Percentiles rank a stretch among this genome's conserved stretches.
These are phyloP conservation scores for Aleiodes testaceus DNA, from an alignment of 2,888 invertebrate genomes.

Conservation along the genomic window DNA sequence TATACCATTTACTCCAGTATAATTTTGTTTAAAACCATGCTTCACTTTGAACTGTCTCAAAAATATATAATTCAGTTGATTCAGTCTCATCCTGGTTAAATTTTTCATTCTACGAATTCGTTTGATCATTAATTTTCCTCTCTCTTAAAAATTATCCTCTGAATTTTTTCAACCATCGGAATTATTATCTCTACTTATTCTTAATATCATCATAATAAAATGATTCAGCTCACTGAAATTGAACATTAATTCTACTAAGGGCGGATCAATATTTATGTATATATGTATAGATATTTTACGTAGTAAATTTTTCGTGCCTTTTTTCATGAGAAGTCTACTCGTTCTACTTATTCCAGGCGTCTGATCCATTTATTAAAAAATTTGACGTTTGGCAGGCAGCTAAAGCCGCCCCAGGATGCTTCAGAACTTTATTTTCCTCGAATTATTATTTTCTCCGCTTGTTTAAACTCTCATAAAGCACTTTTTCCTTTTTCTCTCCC, in stretches of 20 bases:
- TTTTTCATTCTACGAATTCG: no score
- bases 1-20: background rate
- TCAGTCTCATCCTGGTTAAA: no score
- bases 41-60: no score
- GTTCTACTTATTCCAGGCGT: background rate
- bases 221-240: background rate
- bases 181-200: background rate
- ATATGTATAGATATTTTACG: background rate
- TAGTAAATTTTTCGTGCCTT: background rate
- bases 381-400: slow-evolving; percentile 1
- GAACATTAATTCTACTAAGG: background rate
- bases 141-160: no score
- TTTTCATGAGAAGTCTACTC: no score
- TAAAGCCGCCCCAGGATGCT: background rate
- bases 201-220: background rate
- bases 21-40: no score
- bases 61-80: no score
- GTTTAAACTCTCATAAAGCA: no score
- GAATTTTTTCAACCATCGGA: no score
- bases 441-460: no score
- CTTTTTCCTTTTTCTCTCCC: no score
- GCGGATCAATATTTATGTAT: slow-evolving; percentile 8
- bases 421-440: background rate
- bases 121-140: no score
- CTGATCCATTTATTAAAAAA: slow-evolving; percentile 3